Base-by-base conservation (phyloP, 2,888 invertebrate species). In the Troides helena region DNA sequence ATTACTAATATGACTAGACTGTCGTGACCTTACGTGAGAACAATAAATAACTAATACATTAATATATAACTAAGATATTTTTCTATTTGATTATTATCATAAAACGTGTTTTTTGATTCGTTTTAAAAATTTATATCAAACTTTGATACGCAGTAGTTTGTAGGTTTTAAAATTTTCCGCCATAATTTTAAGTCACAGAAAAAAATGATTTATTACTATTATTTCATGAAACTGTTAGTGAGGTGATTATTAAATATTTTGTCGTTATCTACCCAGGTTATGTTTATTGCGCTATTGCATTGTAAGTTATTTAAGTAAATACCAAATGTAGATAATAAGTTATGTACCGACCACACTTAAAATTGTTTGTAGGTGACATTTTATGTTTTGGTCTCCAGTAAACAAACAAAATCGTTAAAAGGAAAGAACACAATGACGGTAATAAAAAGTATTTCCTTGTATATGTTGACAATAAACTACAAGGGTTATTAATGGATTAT, bases 1-100 rank as follows among this genome's bases (percentile, higher is more conserved):
- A 63, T 59, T 63, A 64, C 59, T 68, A 25, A 63, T 39, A 63
- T 23, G 62, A 59, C 39, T 68, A 59, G 50, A 53, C 12, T 3
- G 3, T 23, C 57, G 23, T 5, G 57, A 58, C 53, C n/a, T n/a
- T 53, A n/a, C 14, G 6, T 53, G 1, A 53, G 7, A 18, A n/a
- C 18, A n/a, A 50, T 17, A 50, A 30, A 18, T 50, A 50, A 50
- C 2, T 50, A 14, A 12, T 50, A 14, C 18, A 50, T 53, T 53
- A n/a, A 46, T 46, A 46, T 14, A 46, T 46, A 43, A 46, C 46
- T 12, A 18, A 12, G 6, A 53, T 12, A 53, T 53, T 53, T 53
- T n/a, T 18, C 2, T 2, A 14, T 58, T 23, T 58, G 23, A 58
- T 58, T 58, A 58, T 58, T n/a, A n/a, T 56, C 56, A 7, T 53